Conservation (phyloP, 2,797 vertebrate genomes). For the Helarctos malayanus region DNA sequence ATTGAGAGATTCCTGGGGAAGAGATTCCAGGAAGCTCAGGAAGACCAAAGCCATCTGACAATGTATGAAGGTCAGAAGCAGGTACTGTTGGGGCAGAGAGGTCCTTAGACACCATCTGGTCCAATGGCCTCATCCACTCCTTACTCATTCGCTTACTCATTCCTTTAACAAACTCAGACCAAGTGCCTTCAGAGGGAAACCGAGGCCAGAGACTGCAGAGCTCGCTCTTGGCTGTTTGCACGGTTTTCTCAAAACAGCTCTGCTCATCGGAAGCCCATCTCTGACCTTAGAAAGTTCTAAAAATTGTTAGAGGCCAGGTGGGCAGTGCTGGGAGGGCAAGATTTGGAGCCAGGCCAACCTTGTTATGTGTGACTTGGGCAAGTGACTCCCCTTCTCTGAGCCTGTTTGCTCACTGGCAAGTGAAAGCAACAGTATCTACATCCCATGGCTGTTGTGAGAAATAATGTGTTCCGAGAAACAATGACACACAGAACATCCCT, state of each 20-base stretch:
- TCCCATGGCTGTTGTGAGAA: background rate
- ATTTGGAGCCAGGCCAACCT: background rate
- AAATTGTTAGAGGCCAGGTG: background rate
- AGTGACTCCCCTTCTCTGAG: background rate
- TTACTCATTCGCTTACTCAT: background rate
- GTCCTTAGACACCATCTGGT: background rate
- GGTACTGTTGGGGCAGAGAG: background rate
- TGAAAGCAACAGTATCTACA: background rate
- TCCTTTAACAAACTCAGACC: background rate
- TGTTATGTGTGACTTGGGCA: background rate
- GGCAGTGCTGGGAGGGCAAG: background rate
- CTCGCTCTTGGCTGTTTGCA: background rate
- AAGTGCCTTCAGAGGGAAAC: background rate
- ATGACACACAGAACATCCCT: fast-evolving
- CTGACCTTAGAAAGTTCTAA: background rate
- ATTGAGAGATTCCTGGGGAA: background rate
- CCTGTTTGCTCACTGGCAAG: background rate
- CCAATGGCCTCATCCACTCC: background rate
- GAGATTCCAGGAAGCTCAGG: background rate
- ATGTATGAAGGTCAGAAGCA: background rate
- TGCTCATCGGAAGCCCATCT: background rate
- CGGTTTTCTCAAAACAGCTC: background rate
- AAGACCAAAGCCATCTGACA: background rate
- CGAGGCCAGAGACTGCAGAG: background rate
- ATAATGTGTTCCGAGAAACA: background rate